phyloP scores from a whole-genome alignment of 2,113 vertebrate genomes.

The Gnathonemus echidnorhynchus region DNA sequence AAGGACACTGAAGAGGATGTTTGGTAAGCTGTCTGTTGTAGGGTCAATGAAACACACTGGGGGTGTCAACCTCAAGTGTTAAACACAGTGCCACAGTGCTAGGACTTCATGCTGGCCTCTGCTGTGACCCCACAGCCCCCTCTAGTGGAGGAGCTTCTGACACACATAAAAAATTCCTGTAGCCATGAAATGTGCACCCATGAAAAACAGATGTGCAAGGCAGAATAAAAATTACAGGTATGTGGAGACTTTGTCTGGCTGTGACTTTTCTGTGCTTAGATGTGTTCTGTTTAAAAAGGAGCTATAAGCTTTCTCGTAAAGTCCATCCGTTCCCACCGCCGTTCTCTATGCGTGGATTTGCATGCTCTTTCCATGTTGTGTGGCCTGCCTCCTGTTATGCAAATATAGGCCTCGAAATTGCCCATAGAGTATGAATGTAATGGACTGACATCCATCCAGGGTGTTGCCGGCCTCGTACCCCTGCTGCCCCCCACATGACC shows the following conservation, averaged over 20 bases:
- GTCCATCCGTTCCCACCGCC: background rate
- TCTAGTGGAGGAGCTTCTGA: background rate
- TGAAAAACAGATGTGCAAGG: background rate
- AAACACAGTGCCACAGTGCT: background rate
- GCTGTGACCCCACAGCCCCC: background rate
- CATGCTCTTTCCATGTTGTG: background rate
- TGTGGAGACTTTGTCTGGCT: background rate
- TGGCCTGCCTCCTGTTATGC: background rate
- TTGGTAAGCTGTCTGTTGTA: background rate
- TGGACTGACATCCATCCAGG: background rate
- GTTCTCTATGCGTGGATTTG: background rate
- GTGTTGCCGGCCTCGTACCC: background rate
- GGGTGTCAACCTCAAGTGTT: background rate
- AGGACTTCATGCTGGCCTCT: background rate
- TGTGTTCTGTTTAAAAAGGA: background rate
- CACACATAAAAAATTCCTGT: background rate
- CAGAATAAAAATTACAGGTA: background rate
- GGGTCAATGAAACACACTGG: background rate
- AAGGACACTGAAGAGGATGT: background rate
- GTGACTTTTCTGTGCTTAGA: background rate
- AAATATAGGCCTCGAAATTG: background rate
- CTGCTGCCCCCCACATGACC: background rate
- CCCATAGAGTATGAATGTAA: background rate
- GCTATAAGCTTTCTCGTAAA: background rate
- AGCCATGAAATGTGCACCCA: background rate